Evolutionary conservation across 1,140 invertebrate genomes (phyloP), one percentile per base, ranked within the genome.

Genomic region (Micrasema minimum): DNA sequence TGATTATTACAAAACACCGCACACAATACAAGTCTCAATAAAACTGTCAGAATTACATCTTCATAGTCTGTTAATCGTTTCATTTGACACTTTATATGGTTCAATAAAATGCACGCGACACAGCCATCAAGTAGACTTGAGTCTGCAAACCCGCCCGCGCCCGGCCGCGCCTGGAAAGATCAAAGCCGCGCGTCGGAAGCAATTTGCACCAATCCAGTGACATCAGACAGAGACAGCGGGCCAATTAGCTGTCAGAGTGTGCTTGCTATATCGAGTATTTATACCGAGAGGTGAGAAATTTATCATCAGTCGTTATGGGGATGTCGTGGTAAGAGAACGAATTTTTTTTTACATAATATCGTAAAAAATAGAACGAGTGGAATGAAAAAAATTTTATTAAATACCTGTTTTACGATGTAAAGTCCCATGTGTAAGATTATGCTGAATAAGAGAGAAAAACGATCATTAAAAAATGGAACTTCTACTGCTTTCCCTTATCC

Each of bases 201-300:
- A 57, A 57, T 57, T 57, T 57, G 6, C 26, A 14, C 53, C 53
- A 57, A 57, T 57, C 53, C 23, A 31, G n/a, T 9, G 31, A 23
- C 26, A 31, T n/a, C 12, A n/a, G 26, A 7, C 31, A 2, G 23
- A 57, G 14, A 20, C 53, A 57, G 53, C 53, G 53, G 50, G 23
- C 53, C 53, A 57, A 57, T 57, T 57, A 57, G 53, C 53, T 57
- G 53, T 57, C 53, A 16, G 26, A 31, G 31, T n/a, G 53, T 5
- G 23, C 2, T 5, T 22, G 48, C 5, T 51, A 12, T n/a, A n/a
- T n/a, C n/a, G n/a, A n/a, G n/a, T n/a, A n/a, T n/a, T n/a, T n/a
- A n/a, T n/a, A n/a, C n/a, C n/a, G n/a, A n/a, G n/a, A n/a, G n/a
- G n/a, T n/a, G n/a, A n/a, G n/a, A n/a, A n/a, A n/a, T n/a, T n/a